Percentiles rank a stretch among this genome's conserved stretches.
Evolutionary conservation across 2,797 vertebrate species (phyloP).

Genomic region (Anguilla obscura): DNA sequence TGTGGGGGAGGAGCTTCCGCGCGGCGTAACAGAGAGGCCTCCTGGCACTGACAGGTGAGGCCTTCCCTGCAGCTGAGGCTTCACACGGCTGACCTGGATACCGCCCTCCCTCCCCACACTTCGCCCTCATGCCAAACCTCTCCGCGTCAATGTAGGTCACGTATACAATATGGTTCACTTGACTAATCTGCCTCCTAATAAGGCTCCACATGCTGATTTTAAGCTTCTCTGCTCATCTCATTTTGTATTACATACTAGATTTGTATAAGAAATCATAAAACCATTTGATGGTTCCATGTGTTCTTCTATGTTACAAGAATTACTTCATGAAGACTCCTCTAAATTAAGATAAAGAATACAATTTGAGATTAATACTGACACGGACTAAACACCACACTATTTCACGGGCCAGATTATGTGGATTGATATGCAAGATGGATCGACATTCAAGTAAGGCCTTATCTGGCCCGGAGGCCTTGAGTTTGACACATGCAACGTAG

Average conservation of each 20-base stretch:
- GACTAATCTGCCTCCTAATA: background rate
- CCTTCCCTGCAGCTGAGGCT: constrained; percentile 76
- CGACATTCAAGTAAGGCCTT: too few species aligned
- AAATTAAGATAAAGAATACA: background rate
- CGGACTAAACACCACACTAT: too few species aligned
- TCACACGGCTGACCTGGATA: constrained; percentile 72
- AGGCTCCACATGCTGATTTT: background rate
- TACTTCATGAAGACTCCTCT: background rate
- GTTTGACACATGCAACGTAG: too few species aligned
- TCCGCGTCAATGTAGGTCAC: constrained; percentile 3
- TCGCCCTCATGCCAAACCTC: background rate
- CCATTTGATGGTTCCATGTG: too few species aligned
- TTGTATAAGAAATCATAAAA: background rate
- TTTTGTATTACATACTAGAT: background rate
- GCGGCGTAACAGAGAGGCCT: constrained; percentile 67
- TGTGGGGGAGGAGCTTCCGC: constrained; percentile 63
- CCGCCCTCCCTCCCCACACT: background rate
- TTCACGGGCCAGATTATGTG: too few species aligned
- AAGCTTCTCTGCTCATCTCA: background rate
- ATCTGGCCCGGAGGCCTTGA: too few species aligned
- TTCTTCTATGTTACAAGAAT: background rate
- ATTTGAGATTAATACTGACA: background rate
- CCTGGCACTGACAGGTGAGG: constrained; percentile 73
- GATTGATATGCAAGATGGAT: too few species aligned
- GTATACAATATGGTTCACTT: background rate